A percentile compares a stretch with the other conserved stretches of the same genome.
Evolutionary conservation across 1,140 invertebrate genomes (phyloP).

Genomic region (Bursaphelenchus mucronatus): DNA sequence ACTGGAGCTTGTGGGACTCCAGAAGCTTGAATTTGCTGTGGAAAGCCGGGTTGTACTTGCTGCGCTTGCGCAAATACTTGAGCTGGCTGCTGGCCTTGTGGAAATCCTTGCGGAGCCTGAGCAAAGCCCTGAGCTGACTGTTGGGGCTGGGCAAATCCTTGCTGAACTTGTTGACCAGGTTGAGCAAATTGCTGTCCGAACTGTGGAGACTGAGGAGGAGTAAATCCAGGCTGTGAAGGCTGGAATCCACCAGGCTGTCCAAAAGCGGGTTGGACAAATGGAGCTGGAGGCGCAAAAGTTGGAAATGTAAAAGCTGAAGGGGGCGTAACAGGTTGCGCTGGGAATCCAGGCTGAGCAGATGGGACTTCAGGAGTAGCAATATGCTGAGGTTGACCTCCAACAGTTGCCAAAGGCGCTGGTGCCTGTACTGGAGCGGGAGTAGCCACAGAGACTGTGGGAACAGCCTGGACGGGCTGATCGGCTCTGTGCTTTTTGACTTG

Average conservation of each 20-base stretch:
- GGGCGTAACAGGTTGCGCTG: neutral
- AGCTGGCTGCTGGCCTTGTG: conserved; percentile 2
- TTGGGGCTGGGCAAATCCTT: neutral
- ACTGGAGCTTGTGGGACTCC: conserved; percentile 1
- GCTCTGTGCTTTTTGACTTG: neutral
- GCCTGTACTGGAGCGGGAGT: conserved; percentile 1
- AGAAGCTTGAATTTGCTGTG: conserved; percentile 3
- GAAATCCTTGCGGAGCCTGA: neutral
- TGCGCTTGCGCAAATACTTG: neutral
- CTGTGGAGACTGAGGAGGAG: conserved; percentile 5
- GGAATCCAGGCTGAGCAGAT: too few species aligned
- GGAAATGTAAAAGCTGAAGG: neutral
- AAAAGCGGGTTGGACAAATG: conserved; percentile 13
- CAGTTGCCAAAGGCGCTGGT: conserved; percentile 1
- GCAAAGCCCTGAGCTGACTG: neutral
- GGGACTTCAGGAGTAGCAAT: too few species aligned
- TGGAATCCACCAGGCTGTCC: conserved; percentile 8
- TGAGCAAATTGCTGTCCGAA: conserved; percentile 3
- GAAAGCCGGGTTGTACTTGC: neutral
- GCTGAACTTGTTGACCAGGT: conserved; percentile 2
- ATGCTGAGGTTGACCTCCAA: neutral
- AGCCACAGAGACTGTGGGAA: neutral
- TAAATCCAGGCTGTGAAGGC: neutral
- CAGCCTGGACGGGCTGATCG: conserved; percentile 6
- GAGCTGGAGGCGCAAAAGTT: conserved; percentile 22